Conservation (phyloP, 2,797 vertebrate species). For the Poeciliopsis turneri region DNA sequence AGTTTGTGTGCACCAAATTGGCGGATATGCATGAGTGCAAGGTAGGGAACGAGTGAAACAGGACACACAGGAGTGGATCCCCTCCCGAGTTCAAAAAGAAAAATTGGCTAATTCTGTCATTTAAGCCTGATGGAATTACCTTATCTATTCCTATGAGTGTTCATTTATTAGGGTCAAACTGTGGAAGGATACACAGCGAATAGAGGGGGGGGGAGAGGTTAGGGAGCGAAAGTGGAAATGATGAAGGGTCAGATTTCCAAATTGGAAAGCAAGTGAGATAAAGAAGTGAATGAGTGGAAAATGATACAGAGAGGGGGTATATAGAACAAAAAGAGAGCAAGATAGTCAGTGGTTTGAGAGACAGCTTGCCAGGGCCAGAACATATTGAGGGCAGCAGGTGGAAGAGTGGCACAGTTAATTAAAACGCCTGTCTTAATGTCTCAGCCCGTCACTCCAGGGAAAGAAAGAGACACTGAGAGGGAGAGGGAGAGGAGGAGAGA, state of each 20-base stretch:
- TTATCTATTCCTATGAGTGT: slow-evolving; percentile 67
- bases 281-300: slow-evolving; percentile 30
- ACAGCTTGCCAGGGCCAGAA: slow-evolving; percentile 78
- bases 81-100: slow-evolving; percentile 65
- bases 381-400: slow-evolving; percentile 83
- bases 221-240: slow-evolving; percentile 31
- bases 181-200: slow-evolving; percentile 39
- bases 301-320: slow-evolving; percentile 48
- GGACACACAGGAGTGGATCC: slow-evolving; percentile 77
- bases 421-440: slow-evolving; percentile 83
- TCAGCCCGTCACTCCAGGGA: slow-evolving; percentile 78
- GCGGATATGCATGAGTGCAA: slow-evolving; percentile 20
- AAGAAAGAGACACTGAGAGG: slow-evolving; percentile 38
- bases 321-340: slow-evolving; percentile 62
- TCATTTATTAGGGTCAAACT: slow-evolving; percentile 73
- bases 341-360: slow-evolving; percentile 68
- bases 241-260: slow-evolving; percentile 58
- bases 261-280: slow-evolving; percentile 45
- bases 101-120: slow-evolving; percentile 75
- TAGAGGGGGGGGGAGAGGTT: slow-evolving; percentile 39
- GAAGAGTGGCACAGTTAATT: slow-evolving; percentile 83
- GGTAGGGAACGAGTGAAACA: slow-evolving; percentile 73
- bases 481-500: slow-evolving; percentile 33
- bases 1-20: slow-evolving; percentile 31
- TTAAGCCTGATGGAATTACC: slow-evolving; percentile 61